phyloP scores from a whole-genome alignment of 1,140 invertebrate species.

The Sipha flava region DNA sequence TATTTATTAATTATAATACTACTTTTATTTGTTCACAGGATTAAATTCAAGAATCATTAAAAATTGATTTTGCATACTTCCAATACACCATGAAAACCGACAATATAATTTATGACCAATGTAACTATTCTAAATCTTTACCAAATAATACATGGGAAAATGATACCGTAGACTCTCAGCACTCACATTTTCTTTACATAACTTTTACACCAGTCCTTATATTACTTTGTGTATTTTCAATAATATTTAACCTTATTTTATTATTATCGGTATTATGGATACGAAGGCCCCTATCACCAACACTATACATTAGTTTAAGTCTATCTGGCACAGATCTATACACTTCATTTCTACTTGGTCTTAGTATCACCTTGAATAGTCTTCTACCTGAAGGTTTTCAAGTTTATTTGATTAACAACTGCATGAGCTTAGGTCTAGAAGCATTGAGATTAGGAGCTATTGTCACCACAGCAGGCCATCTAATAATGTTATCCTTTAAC shows the following conservation, averaged over 20 bases:
- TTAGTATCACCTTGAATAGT: constrained; percentile 50
- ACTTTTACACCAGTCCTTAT: constrained; percentile 40
- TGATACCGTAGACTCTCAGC: background rate
- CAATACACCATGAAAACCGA: background rate
- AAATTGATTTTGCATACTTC: no score
- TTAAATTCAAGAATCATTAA: no score
- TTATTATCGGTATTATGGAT: constrained; percentile 50
- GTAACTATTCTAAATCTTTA: background rate
- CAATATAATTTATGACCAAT: background rate
- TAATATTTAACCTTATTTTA: constrained; percentile 49
- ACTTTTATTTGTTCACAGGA: no score
- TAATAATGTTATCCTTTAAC: constrained; percentile 57
- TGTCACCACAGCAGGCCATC: constrained; percentile 55
- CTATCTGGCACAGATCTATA: constrained; percentile 53
- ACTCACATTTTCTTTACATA: constrained; percentile 29
- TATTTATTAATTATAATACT: no score
- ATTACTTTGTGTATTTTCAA: constrained; percentile 47
- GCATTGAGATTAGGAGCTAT: constrained; percentile 49
- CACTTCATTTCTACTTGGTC: constrained; percentile 47
- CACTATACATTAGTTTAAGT: constrained; percentile 53
- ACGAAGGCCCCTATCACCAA: constrained; percentile 49
- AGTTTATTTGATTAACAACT: constrained; percentile 36
- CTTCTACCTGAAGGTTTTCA: constrained; percentile 40
- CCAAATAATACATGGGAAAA: background rate
- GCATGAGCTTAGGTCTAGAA: constrained; percentile 46